phyloP scores from a whole-genome alignment of 2,888 invertebrate species.

The Macropis europaea region DNA sequence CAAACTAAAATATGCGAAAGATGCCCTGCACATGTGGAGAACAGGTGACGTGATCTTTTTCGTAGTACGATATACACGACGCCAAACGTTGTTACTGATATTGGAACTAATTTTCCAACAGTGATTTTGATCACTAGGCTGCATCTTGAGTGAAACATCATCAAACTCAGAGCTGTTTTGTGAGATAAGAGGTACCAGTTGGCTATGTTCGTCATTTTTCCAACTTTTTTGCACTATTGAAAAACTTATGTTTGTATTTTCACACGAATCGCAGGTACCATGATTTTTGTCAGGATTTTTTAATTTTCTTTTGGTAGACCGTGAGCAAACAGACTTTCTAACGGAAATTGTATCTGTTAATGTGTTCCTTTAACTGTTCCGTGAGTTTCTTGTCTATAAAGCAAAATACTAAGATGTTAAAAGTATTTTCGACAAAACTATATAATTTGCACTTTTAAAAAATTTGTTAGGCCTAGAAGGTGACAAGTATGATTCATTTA shows the following conservation, averaged over 20 bases:
- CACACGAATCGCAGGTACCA: too few relatives aligned
- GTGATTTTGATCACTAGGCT: conserved; percentile 56
- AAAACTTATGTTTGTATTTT: too few relatives aligned
- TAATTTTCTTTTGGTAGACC: too few relatives aligned
- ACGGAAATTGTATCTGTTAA: too few relatives aligned
- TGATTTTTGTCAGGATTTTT: too few relatives aligned
- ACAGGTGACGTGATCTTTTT: too few relatives aligned
- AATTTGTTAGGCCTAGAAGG: too few relatives aligned
- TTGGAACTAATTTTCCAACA: conserved; percentile 57
- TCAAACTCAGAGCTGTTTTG: conserved; percentile 45
- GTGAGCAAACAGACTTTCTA: too few relatives aligned
- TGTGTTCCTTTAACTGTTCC: conserved; percentile 56
- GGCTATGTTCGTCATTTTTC: conserved; percentile 59
- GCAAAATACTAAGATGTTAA: conserved; percentile 73
- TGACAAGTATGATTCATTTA: neutral
- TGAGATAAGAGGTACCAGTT: conserved; percentile 60
- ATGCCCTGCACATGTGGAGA: conserved; percentile 31
- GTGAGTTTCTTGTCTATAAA: conserved; percentile 62
- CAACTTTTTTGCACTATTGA: conserved; percentile 62
- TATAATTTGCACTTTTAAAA: too few relatives aligned
- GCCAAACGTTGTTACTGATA: conserved; percentile 57
- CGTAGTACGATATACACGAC: conserved; percentile 57
- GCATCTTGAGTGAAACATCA: conserved; percentile 57
- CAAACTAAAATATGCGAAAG: conserved; percentile 35
- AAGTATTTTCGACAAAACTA: too few relatives aligned